A percentile compares a stretch with the other conserved stretches of the same genome.
Evolutionary conservation across 2,888 invertebrate genomes (phyloP).

Genomic region (Malachius bipustulatus): DNA sequence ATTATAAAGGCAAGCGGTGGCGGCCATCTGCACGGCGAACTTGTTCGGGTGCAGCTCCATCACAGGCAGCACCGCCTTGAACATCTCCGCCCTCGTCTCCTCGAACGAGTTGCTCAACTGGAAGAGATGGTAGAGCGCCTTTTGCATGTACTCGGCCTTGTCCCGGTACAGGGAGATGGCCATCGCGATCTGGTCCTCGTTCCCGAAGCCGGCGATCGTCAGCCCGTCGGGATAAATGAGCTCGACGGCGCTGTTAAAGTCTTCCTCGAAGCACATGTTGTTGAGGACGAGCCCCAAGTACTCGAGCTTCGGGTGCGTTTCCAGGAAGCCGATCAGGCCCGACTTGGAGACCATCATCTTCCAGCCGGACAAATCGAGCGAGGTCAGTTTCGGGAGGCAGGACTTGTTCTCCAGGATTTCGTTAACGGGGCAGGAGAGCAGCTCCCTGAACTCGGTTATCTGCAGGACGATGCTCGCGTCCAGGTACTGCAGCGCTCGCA

Average conservation of each 20-base stretch:
- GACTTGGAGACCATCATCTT: conserved; percentile 22
- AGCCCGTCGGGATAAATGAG: conserved; percentile 22
- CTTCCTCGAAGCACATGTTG: conserved; percentile 27
- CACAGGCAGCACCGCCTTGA: conserved; percentile 44
- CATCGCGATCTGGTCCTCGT: conserved; percentile 31
- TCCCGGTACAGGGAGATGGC: conserved; percentile 45
- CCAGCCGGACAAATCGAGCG: conserved; percentile 52
- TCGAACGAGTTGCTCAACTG: conserved; percentile 37
- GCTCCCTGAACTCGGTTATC: conserved; percentile 24
- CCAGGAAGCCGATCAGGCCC: conserved; percentile 24
- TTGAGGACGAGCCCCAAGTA: conserved; percentile 33
- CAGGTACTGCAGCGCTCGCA: conserved; percentile 28
- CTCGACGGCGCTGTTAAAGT: conserved; percentile 24
- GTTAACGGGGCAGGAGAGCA: conserved; percentile 25
- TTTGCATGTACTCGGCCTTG: conserved; percentile 51
- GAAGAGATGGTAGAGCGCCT: conserved; percentile 53
- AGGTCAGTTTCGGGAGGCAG: conserved; percentile 43
- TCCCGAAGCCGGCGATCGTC: conserved; percentile 29
- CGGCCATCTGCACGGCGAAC: conserved; percentile 60
- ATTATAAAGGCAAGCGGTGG: conserved; percentile 64
- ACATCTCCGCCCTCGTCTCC: conserved; percentile 48
- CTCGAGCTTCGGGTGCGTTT: conserved; percentile 27
- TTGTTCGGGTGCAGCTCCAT: conserved; percentile 39
- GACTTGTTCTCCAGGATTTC: conserved; percentile 35
- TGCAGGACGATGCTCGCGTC: conserved; percentile 32